phyloP scores from a whole-genome alignment of 2,797 vertebrate genomes.

The Loriculus beryllinus region DNA sequence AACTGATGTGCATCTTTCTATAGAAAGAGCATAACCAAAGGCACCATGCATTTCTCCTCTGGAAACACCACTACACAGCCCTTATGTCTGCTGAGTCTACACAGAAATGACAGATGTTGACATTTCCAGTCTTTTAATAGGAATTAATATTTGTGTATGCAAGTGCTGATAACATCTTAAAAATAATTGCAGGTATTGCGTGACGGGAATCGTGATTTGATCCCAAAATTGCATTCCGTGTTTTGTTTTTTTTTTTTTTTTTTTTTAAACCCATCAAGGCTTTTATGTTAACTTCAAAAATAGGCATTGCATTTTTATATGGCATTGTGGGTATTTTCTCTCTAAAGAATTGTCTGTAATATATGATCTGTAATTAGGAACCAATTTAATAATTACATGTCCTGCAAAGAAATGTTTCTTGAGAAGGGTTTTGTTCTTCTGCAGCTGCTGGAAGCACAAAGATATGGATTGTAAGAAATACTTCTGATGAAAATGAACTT shows the following conservation, averaged over 20 bases:
- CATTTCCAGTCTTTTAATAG: neutral
- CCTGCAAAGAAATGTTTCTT: constrained; percentile 49
- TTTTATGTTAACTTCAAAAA: neutral
- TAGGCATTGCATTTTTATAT: neutral
- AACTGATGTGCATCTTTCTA: neutral
- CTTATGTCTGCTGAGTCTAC: neutral
- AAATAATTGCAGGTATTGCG: neutral
- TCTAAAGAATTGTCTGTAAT: constrained; percentile 16
- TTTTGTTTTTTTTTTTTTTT: too few relatives aligned
- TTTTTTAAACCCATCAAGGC: neutral
- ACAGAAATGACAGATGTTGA: neutral
- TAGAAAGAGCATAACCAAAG: neutral
- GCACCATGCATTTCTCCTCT: neutral
- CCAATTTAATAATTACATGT: constrained; percentile 55
- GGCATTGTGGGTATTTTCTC: neutral
- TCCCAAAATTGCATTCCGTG: neutral
- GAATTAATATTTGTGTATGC: neutral
- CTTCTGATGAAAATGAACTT: neutral
- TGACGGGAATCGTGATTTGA: neutral
- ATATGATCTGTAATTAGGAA: constrained; percentile 55
- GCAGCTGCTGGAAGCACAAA: constrained; percentile 44
- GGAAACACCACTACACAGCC: neutral
- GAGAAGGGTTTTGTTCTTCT: constrained; percentile 42
- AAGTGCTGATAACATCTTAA: neutral
- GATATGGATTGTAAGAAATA: neutral